Evolutionary conservation across 2,888 invertebrate genomes (phyloP).

Genomic region (Drosophila nigricruria): DNA sequence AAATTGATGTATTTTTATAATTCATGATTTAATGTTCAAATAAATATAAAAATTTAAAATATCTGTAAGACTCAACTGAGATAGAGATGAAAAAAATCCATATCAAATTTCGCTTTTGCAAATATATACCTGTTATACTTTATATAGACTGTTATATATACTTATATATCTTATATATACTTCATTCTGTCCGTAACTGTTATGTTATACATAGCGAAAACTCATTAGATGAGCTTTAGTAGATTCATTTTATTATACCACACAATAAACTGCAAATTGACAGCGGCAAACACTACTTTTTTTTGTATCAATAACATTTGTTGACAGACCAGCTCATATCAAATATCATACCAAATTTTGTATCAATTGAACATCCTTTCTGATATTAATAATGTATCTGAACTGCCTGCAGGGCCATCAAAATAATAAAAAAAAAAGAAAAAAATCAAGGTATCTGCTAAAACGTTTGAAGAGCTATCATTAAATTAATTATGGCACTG

Average conservation of each 20-base stretch:
- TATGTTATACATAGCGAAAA: no score
- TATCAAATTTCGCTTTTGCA: no score
- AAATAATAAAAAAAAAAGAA: constrained; percentile 1
- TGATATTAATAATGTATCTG: background rate
- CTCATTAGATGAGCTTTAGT: background rate
- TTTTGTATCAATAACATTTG: background rate
- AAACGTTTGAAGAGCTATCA: constrained; percentile 40
- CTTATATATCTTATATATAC: no score
- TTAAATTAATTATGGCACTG: constrained; percentile 72
- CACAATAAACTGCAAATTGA: background rate
- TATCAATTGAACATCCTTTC: background rate
- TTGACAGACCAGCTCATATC: background rate
- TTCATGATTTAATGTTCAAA: no score
- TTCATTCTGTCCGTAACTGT: no score
- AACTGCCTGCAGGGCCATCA: background rate
- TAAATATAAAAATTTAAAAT: no score
- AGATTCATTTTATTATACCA: background rate
- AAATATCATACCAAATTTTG: background rate
- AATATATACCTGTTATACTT: no score
- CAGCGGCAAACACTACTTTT: background rate
- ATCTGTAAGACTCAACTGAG: no score
- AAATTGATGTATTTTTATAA: no score
- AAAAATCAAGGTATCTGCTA: constrained; percentile 1
- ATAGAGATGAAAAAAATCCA: no score
- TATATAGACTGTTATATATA: no score